Base-by-base conservation (phyloP, 2,888 invertebrate species). In the Xanthorhoe designata region DNA sequence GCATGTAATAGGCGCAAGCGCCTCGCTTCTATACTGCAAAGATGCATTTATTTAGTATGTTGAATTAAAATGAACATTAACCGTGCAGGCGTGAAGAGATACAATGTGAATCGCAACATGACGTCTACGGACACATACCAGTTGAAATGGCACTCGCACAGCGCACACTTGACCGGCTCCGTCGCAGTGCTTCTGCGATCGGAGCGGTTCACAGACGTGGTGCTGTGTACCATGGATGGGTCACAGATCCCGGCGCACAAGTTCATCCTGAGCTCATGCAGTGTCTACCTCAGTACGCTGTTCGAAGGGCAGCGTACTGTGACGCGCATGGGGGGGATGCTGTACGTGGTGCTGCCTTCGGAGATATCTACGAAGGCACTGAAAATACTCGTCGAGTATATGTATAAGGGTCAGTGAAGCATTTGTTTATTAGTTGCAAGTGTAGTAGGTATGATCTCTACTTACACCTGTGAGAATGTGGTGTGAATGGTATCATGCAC, bases 81-180 rank as follows among this genome's bases (percentile, higher is more conserved):
- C 17, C 53, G 6, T 13, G 24, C 64, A 74, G 75, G 73, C 76
- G 15, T 4, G 32, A 19, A 5, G 8, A 73, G 66, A 68, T 68
- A 71, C 70, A 70, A 70, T 74, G 75, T 76, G 71, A 65, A 61
- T 67, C 61, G 55, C 59, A 84, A 75, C 75, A 93, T 94, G 90
- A 94, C 92, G 76, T 91, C 94, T 69, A 94, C 95, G 79, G 97
- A 97, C 88, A 97, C 97, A 78, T 97, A 97, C 88, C 97, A 97
- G 89, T 94, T 97, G 61, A 97, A 97, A 94, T 97, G 97, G 97
- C 97, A 97, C 88, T 97, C 97, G 74, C 97, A 97, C 93, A 95
- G 96, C 79, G 95, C 96, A 35, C 97, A 97, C 90, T 94, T 97
- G 78, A 97, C 97, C 89, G 95, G 96, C 59, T 97, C 97, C 70